phyloP scores from a whole-genome alignment of 1,140 invertebrate genomes.

The Pseudomyrmex concolor region DNA sequence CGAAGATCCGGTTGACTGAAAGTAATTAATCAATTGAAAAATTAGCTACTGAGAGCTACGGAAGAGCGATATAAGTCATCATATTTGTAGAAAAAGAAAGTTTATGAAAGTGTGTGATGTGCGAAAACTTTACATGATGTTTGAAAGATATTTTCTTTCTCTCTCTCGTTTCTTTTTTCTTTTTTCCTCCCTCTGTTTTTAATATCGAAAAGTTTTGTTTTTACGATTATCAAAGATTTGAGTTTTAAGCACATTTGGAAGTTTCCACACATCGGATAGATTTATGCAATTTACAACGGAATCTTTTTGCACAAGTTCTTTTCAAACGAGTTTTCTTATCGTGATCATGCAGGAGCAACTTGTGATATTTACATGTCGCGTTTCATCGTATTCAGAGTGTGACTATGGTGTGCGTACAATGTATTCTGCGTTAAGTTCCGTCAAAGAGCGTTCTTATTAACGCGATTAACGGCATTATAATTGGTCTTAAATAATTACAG shows the following conservation, averaged over 20 bases:
- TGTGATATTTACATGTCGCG: slow-evolving; percentile 75
- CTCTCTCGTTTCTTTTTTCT: too few relatives aligned
- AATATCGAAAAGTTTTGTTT: slow-evolving; percentile 1
- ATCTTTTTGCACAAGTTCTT: slow-evolving; percentile 17
- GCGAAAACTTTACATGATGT: not conserved
- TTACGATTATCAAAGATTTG: not conserved
- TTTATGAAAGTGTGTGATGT: not conserved
- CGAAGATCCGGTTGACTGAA: slow-evolving; percentile 9
- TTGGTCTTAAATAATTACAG: slow-evolving; percentile 67
- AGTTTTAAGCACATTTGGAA: not conserved
- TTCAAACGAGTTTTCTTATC: slow-evolving; percentile 43
- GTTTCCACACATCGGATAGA: not conserved
- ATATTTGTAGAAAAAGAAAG: slow-evolving; percentile 19
- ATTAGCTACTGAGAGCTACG: not conserved
- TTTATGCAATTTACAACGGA: not conserved
- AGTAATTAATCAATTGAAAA: slow-evolving; percentile 22
- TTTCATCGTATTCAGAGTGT: slow-evolving; percentile 81
- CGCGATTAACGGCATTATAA: slow-evolving; percentile 80
- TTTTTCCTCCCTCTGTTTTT: too few relatives aligned
- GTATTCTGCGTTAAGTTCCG: slow-evolving; percentile 72
- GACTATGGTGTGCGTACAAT: slow-evolving; percentile 70
- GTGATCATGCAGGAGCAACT: slow-evolving; percentile 53
- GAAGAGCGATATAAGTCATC: slow-evolving; percentile 19
- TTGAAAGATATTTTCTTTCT: too few relatives aligned
- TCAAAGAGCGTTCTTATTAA: slow-evolving; percentile 68